Base-by-base conservation (phyloP, 1,140 invertebrate genomes). In the Caenorhabditis elegans region DNA sequence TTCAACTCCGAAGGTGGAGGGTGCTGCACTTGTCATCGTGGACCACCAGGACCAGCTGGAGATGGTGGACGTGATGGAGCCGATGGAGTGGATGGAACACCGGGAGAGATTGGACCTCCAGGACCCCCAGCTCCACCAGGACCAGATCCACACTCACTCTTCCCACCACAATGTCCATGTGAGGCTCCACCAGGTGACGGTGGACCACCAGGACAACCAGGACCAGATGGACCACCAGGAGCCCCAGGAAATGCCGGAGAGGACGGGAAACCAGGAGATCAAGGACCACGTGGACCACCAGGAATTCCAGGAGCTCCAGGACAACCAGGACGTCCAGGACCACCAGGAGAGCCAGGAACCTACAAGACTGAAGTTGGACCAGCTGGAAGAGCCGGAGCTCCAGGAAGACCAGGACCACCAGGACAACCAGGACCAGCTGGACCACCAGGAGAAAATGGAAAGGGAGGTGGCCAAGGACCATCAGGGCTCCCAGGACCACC, bases 141-240 rank as follows among this genome's bases (percentile, higher is more conserved):
- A 60, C 85, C 85, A 22, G 84, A 85, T 53, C 80, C 80, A 31
- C 75, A 76, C 19, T 70, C 53, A 6, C 84, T 85, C 19, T 85
- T 85, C 84, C 83, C 85, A 26, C 79, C 65, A 80, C 85, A 85
- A 79, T 85, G 85, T 46, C 85, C 85, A 46, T 85, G 85, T 48
- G 84, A 85, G 60, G 85, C 85, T 36, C 85, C 83, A 26, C 83
- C 70, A 76, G 85, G 85, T 39, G 85, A 85, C 24, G 22, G 60
- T 48, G 85, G 85, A 79, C 85, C 85, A 17, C 86, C 86, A 36
- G 85, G 85, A 85, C 39, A 75, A 22, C 60, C 79, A 39, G 85
- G 85, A 85, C 85, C 85, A 49, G 83, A 85, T 24, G 85, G 85
- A 79, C 85, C 84, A 24, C 85, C 85, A 24, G 85, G 85, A 28